Evolutionary conservation across 2,797 vertebrate species (phyloP).

Genomic region (Hypotaenidia okinawae): DNA sequence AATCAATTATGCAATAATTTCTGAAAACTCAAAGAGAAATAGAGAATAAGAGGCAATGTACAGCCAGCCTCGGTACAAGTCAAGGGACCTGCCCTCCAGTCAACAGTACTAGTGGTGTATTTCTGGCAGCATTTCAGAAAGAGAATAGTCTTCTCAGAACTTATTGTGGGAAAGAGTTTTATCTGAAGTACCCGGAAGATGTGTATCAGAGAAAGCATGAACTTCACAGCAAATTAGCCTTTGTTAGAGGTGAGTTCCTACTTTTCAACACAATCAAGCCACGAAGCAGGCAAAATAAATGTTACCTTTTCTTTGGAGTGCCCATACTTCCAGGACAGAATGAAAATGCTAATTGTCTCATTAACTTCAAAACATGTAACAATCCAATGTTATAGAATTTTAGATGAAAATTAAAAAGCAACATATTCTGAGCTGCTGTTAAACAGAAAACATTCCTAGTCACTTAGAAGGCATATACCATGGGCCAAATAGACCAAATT

Average conservation of each 20-base stretch:
- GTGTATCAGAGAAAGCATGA: not conserved
- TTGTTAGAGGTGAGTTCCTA: not conserved
- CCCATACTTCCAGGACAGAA: not conserved
- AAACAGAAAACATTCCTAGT: not conserved
- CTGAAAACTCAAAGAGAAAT: not conserved
- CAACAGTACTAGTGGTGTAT: not conserved
- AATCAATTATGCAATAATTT: constrained; percentile 29
- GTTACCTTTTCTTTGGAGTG: not conserved
- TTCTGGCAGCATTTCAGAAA: constrained; percentile 21
- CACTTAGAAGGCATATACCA: not conserved
- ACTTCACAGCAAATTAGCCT: not conserved
- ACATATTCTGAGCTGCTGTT: not conserved
- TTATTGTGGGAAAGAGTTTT: constrained; percentile 13
- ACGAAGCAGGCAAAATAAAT: not conserved
- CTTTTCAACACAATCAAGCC: not conserved
- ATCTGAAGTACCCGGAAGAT: not conserved
- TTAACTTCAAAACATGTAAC: not conserved
- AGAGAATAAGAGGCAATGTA: not conserved
- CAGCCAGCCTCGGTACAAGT: not conserved
- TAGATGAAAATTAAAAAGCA: not conserved
- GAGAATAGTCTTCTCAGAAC: not conserved
- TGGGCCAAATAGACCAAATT: not conserved
- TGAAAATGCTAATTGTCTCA: not conserved
- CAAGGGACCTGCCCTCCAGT: not conserved
- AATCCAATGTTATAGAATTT: not conserved